phyloP scores from a whole-genome alignment of 2,113 vertebrate genomes.

The Trachemys scripta region DNA sequence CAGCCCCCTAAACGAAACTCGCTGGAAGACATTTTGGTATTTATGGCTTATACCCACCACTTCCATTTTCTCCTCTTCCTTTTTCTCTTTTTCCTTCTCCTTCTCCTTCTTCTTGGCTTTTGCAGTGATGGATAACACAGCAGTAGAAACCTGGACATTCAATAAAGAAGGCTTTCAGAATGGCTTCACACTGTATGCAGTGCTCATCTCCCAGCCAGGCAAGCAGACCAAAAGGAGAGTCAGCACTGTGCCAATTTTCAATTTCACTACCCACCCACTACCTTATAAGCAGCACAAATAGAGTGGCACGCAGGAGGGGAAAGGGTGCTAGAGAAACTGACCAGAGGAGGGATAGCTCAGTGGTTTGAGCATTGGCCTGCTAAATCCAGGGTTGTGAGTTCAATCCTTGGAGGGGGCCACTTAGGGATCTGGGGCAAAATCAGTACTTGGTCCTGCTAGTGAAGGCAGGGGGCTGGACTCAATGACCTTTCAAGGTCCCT shows the following conservation, averaged over 20 bases:
- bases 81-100: slow-evolving; percentile 93
- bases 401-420: too few relatives aligned
- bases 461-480: too few relatives aligned
- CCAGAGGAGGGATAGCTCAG: too few relatives aligned
- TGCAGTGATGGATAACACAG: slow-evolving; percentile 98
- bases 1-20: neutral
- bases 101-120: slow-evolving; percentile 99
- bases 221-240: neutral
- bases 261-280: neutral
- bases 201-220: neutral
- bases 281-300: neutral
- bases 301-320: neutral
- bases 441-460: too few relatives aligned
- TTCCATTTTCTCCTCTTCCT: slow-evolving; percentile 98
- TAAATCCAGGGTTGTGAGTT: too few relatives aligned
- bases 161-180: slow-evolving; percentile 30
- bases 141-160: slow-evolving; percentile 91
- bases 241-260: neutral
- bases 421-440: too few relatives aligned
- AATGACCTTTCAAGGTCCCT: too few relatives aligned
- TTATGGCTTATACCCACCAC: slow-evolving; percentile 85
- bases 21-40: neutral
- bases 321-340: neutral
- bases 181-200: accelerated
- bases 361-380: too few relatives aligned